Conservation (phyloP, 2,113 vertebrate species). For the Capreolus pygargus region DNA sequence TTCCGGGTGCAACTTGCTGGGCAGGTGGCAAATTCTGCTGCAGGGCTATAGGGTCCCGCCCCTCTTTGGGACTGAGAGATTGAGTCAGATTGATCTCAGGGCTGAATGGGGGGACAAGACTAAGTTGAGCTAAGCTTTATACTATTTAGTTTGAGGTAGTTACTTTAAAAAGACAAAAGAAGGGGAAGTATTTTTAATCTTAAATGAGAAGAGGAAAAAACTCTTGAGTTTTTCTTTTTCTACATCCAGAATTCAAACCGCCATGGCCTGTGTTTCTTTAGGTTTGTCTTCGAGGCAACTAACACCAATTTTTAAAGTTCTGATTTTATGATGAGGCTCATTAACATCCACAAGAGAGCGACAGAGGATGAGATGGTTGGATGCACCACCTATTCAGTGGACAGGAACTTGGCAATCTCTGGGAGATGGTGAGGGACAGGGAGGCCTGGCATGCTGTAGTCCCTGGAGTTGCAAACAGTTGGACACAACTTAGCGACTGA, state of each 20-base stretch:
- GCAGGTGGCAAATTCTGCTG: background rate
- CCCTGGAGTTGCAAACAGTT: background rate
- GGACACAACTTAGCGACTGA: background rate
- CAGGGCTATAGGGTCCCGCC: rapidly evolving
- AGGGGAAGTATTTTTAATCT: background rate
- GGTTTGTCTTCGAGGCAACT: constrained; percentile 19
- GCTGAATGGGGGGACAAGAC: background rate
- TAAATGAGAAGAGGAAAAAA: background rate
- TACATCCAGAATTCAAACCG: background rate
- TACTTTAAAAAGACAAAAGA: constrained; percentile 50
- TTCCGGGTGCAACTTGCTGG: background rate
- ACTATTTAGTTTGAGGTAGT: background rate
- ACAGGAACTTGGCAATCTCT: background rate
- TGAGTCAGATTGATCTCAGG: background rate
- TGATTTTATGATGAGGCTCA: background rate
- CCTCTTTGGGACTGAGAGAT: background rate
- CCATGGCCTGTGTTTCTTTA: constrained; percentile 39
- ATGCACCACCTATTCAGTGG: background rate
- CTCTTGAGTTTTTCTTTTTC: background rate
- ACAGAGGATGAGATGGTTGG: background rate
- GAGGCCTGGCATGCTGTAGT: background rate
- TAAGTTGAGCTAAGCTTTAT: rapidly evolving
- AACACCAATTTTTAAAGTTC: constrained; percentile 48
- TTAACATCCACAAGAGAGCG: rapidly evolving
- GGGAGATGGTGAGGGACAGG: background rate